phyloP scores from a whole-genome alignment of 2,888 invertebrate genomes.

The Idaea straminata region DNA sequence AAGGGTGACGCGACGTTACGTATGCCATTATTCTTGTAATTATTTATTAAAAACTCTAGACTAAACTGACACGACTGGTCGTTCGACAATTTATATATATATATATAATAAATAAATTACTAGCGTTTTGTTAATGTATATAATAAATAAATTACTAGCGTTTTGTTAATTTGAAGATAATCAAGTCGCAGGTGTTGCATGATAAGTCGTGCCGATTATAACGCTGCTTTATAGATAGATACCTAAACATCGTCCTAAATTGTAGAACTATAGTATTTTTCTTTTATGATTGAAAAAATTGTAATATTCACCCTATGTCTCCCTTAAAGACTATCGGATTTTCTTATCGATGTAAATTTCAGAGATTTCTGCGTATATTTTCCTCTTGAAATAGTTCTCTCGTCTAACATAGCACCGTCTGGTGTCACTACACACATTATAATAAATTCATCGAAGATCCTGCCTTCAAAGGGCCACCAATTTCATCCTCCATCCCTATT shows the following conservation, averaged over 20 bases:
- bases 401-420: constrained; percentile 7
- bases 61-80: too few species aligned
- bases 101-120: too few species aligned
- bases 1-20: neutral
- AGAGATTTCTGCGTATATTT: constrained; percentile 30
- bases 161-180: too few species aligned
- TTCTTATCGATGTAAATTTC: constrained; percentile 18
- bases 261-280: neutral
- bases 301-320: neutral
- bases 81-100: too few species aligned
- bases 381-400: constrained; percentile 11
- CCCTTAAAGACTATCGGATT: constrained; percentile 19
- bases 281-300: constrained; percentile 12
- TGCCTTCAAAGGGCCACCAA: constrained; percentile 46
- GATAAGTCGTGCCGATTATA: too few species aligned
- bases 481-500: constrained; percentile 55
- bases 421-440: constrained; percentile 33
- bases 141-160: too few species aligned
- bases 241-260: neutral
- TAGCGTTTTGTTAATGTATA: too few species aligned
- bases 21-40: neutral
- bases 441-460: constrained; percentile 46
- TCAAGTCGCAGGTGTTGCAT: too few species aligned
- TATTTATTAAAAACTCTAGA: neutral
- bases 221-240: too few species aligned